Conservation (phyloP, 2,888 invertebrate species). For the Pachliopta kotzebuea region DNA sequence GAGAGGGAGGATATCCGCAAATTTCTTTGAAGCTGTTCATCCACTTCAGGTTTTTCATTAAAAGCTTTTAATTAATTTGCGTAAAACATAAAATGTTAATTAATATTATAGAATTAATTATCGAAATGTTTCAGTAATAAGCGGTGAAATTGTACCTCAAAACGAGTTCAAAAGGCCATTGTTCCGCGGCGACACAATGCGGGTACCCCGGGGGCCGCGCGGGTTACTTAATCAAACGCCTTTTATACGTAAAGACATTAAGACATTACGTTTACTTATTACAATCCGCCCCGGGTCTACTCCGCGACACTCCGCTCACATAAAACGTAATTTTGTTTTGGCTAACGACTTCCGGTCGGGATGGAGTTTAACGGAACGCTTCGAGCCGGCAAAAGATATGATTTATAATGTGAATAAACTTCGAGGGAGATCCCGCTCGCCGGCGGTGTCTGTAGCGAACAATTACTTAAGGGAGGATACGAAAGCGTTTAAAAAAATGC, state of each 20-base stretch:
- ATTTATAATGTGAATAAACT: background rate
- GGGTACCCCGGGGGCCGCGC: conserved; percentile 20
- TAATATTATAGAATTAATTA: conserved; percentile 19
- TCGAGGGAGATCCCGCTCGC: too few relatives aligned
- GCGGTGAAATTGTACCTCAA: conserved; percentile 27
- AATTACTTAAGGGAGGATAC: too few relatives aligned
- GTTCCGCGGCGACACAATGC: conserved; percentile 29
- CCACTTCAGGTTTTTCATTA: too few relatives aligned
- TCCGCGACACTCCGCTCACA: conserved; percentile 11
- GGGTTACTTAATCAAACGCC: conserved; percentile 23
- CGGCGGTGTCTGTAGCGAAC: too few relatives aligned
- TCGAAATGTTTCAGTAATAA: conserved; percentile 19
- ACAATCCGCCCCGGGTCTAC: conserved; percentile 12
- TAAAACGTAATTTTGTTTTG: conserved; percentile 14
- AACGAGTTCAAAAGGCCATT: conserved; percentile 26
- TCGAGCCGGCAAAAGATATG: background rate
- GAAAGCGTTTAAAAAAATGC: too few relatives aligned
- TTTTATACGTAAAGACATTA: conserved; percentile 23
- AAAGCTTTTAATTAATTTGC: too few relatives aligned
- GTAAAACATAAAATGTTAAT: too few relatives aligned
- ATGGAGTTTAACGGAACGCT: background rate
- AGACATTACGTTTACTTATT: conserved; percentile 17
- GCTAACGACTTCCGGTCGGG: conserved; percentile 7
- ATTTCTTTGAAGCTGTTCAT: too few relatives aligned
- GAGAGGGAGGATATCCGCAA: too few relatives aligned